These are phyloP conservation scores for Cassiopea xamachana DNA, from an alignment of 30 jellyfish, hydroid and myxozoan genomes.

Conservation along the genomic window DNA sequence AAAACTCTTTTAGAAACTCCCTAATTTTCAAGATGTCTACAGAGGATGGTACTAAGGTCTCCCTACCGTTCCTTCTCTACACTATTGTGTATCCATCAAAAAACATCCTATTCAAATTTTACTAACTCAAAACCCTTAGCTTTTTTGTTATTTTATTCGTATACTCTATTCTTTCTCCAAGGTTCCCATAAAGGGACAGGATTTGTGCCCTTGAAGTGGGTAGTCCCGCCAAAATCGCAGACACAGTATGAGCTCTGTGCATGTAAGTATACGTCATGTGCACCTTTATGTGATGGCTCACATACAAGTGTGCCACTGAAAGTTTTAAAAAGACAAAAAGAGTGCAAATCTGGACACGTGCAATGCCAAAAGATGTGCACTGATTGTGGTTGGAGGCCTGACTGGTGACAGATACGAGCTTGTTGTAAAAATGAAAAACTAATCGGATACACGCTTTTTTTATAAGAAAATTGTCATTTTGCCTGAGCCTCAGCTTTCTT, in stretches of 20 bases:
- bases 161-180: neutral
- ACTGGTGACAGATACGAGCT: slow-evolving; percentile 86
- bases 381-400: slow-evolving; percentile 92
- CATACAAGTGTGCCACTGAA: slow-evolving; percentile 74
- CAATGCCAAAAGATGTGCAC: slow-evolving; percentile 68
- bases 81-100: too few species aligned
- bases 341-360: slow-evolving; percentile 61
- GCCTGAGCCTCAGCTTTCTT: too few species aligned
- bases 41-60: too few species aligned
- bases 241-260: slow-evolving; percentile 74
- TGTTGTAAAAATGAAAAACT: too few species aligned
- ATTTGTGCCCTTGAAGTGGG: slow-evolving; percentile 80
- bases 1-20: too few species aligned
- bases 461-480: too few species aligned
- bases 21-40: too few species aligned
- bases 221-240: slow-evolving; percentile 72
- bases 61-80: too few species aligned
- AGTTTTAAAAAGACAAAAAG: slow-evolving; percentile 62
- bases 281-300: slow-evolving; percentile 88
- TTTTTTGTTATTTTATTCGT: neutral
- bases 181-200: slow-evolving; percentile 96
- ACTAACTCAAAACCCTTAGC: neutral
- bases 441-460: too few species aligned
- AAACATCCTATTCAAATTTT: too few species aligned
- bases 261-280: slow-evolving; percentile 74